phyloP scores from a whole-genome alignment of 2,797 vertebrate genomes.

The Malacoraja senta region DNA sequence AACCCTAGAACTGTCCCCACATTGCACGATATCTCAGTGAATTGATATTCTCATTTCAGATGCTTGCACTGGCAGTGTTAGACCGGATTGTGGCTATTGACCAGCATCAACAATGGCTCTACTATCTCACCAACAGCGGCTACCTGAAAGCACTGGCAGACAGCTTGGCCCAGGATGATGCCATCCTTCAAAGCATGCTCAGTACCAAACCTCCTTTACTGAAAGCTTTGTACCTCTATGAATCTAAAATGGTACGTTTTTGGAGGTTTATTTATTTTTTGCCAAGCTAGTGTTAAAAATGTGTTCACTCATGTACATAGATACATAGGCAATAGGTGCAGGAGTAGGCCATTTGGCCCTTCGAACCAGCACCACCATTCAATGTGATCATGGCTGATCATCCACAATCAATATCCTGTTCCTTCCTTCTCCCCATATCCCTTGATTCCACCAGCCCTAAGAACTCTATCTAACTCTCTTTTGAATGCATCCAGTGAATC shows the following conservation, averaged over 20 bases:
- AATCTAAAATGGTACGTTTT: constrained; percentile 88
- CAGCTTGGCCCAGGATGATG: constrained; percentile 82
- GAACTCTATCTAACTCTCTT: too few species aligned
- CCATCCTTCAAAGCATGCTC: constrained; percentile 79
- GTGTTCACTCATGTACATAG: background rate
- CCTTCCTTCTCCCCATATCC: too few species aligned
- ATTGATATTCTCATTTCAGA: constrained; percentile 56
- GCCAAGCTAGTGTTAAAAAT: background rate
- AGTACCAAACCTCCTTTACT: constrained; percentile 83
- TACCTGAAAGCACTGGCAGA: constrained; percentile 91
- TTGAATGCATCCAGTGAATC: too few species aligned
- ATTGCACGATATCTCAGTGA: background rate
- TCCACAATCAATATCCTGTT: too few species aligned
- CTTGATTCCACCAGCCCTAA: too few species aligned
- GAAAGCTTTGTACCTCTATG: constrained; percentile 89
- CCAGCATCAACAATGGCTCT: constrained; percentile 86
- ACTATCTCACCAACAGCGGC: constrained; percentile 87
- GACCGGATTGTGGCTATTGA: constrained; percentile 90
- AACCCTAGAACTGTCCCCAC: background rate
- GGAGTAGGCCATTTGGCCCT: too few species aligned
- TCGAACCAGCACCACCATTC: too few species aligned
- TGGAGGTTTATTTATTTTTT: background rate
- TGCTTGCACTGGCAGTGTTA: constrained; percentile 86
- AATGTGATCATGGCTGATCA: too few species aligned
- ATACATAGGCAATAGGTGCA: too few species aligned